These are phyloP conservation scores for Orthosia cruda DNA, from an alignment of 2,888 invertebrate species.

Conservation along the genomic window DNA sequence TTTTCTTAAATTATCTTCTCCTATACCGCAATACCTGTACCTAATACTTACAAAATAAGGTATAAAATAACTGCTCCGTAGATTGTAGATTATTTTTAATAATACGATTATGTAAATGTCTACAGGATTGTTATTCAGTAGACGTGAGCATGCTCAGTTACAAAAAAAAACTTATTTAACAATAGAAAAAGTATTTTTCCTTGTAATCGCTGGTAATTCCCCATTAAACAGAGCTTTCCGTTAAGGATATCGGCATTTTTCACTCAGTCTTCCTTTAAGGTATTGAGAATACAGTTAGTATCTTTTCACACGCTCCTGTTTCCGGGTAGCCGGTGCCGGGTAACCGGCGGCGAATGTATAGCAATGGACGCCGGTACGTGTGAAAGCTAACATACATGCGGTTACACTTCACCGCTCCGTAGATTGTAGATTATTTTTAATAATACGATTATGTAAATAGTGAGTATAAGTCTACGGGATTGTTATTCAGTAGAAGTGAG, in stretches of 20 bases:
- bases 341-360: no score
- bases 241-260: neutral
- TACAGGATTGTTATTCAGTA: neutral
- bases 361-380: no score
- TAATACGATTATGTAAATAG: neutral
- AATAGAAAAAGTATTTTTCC: slow-evolving; percentile 23
- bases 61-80: no score
- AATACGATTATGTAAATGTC: neutral
- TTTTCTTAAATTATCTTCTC: neutral
- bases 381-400: no score
- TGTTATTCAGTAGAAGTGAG: neutral
- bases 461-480: neutral
- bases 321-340: no score
- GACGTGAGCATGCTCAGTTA: neutral
- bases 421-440: no score
- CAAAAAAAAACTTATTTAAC: neutral
- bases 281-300: neutral
- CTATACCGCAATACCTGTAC: neutral
- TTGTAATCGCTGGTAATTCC: slow-evolving; percentile 18
- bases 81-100: no score
- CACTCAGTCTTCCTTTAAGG: slow-evolving; percentile 4
- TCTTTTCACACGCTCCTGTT: no score
- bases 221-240: neutral
- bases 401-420: no score
- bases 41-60: neutral